Evolutionary conservation across 2,888 invertebrate genomes (phyloP), one percentile per base, ranked within the genome.

Genomic region (Baccha elongata): DNA sequence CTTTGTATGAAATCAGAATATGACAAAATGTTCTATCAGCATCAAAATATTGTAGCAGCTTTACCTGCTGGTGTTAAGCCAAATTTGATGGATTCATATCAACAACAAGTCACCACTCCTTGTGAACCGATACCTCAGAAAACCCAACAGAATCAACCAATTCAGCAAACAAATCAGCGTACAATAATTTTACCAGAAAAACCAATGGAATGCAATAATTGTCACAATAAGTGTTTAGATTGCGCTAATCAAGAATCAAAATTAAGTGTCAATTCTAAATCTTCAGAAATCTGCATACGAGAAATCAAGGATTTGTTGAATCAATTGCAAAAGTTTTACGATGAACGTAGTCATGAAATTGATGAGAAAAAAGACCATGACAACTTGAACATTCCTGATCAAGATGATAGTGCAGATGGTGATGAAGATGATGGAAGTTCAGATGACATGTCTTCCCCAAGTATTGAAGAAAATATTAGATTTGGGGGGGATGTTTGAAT

Each of bases 1-100:
- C 86, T 90, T 6, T 90, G 91, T 86, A 90, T 90, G 91, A 90
- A 90, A 67, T 88, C 90, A 0, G 90, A 90, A 78, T 91, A 90
- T 65, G 90, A 90, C 37, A 89, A 90, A 68, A 90, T 89, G 90
- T 90, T 89, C 71, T 90, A 89, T 53, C 89, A 90, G 68, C 88
- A 90, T 55, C 90, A 90, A 7, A 85, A 87, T 0, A 73, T 88
- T 76, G 58, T 87, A 69, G 71, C 85, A 8, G 62, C 71, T 72
- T 86, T 69, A 13, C 69, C 81, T 4, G 3, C 75, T 15, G 86
- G 85, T 7, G 46, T 53, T 1, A 29, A 69, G 13, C 60, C 55
- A 21, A 74, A 68, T 13, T 0, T 46, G 0, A 1, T 52, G 3
- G 55, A 72, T 48, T 58, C 58, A 8, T 75, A 64, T 62, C 85